Conservation (phyloP, 2,797 vertebrate genomes). For the Microcaecilia unicolor region DNA sequence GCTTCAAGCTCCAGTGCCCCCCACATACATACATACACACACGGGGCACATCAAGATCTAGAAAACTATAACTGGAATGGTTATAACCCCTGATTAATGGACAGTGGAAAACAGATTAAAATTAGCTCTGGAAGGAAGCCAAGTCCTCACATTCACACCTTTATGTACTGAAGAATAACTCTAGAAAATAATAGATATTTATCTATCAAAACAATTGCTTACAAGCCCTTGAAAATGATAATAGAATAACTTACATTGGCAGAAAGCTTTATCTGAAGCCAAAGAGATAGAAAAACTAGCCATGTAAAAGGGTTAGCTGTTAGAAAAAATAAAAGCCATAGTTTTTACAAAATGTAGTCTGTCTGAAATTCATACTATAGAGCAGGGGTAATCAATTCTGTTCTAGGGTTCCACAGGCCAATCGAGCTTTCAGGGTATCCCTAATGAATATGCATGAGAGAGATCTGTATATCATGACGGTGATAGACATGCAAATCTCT, state of each 20-base stretch:
- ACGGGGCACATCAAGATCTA: background rate
- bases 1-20: too few relatives aligned
- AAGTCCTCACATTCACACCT: background rate
- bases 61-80: background rate
- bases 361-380: constrained; percentile 41
- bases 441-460: too few relatives aligned
- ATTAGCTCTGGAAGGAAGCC: constrained; percentile 3
- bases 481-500: too few relatives aligned
- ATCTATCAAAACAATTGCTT: background rate
- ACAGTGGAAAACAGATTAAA: constrained; percentile 6
- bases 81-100: constrained; percentile 1
- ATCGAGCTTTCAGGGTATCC: too few relatives aligned
- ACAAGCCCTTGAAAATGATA: background rate
- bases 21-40: background rate
- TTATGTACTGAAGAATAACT: constrained; percentile 5
- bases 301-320: constrained; percentile 17
- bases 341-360: constrained; percentile 29
- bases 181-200: constrained; percentile 1
- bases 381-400: too few relatives aligned
- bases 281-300: constrained; percentile 1
- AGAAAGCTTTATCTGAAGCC: constrained; percentile 22
- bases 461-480: too few relatives aligned
- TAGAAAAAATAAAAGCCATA: constrained; percentile 6
- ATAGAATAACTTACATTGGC: constrained; percentile 4
- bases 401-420: too few relatives aligned